phyloP scores from a whole-genome alignment of 2,797 vertebrate species.

The Lutjanus argentimaculatus region DNA sequence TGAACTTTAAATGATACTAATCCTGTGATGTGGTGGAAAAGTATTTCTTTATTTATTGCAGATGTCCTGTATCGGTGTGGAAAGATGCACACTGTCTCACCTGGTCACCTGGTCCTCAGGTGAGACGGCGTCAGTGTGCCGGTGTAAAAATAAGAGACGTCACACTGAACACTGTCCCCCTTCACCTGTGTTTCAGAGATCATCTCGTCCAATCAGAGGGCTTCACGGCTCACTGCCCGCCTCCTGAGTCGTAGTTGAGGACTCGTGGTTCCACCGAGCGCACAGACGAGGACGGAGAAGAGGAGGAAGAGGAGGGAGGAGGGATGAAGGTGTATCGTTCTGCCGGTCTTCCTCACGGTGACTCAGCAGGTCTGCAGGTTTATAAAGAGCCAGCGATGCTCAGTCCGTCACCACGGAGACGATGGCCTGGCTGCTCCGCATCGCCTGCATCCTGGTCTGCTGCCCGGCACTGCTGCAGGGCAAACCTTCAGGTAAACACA shows the following conservation, averaged over 20 bases:
- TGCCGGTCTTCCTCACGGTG: conserved; percentile 35
- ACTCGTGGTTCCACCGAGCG: conserved; percentile 34
- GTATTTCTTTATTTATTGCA: background rate
- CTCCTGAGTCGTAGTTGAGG: conserved; percentile 37
- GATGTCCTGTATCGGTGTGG: background rate
- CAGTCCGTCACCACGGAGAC: conserved; percentile 43
- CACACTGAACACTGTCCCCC: background rate
- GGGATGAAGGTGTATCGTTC: conserved; percentile 19
- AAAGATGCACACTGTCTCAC: no score
- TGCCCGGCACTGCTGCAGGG: conserved; percentile 51
- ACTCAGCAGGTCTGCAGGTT: conserved; percentile 69
- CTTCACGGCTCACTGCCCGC: conserved; percentile 2
- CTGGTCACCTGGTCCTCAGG: conserved; percentile 8
- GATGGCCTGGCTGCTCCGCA: conserved; percentile 61
- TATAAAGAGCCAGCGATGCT: conserved; percentile 52
- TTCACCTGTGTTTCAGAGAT: background rate
- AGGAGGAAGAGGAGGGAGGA: conserved; percentile 24
- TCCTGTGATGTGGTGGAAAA: background rate
- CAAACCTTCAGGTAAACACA: conserved; percentile 67
- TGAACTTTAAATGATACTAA: no score
- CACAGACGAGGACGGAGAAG: background rate
- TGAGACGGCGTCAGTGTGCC: background rate
- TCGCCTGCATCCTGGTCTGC: conserved; percentile 59
- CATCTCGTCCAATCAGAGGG: conserved; percentile 50
- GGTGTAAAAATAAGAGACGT: background rate